Conservation (phyloP, 2,113 vertebrate species). For the Poeciliopsis prolifica region DNA sequence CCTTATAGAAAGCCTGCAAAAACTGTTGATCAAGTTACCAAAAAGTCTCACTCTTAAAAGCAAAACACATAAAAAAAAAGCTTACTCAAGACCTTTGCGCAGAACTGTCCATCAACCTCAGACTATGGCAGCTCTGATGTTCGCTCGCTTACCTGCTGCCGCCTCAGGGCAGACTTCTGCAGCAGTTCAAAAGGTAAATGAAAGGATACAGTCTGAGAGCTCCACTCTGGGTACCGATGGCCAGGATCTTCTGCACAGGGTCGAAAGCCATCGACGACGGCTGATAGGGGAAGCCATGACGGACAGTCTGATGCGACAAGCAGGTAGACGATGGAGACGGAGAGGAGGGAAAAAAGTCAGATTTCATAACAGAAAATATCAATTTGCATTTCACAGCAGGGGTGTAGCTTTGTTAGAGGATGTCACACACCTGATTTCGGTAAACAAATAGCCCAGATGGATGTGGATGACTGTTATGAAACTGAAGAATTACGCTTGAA, state of each 20-base stretch:
- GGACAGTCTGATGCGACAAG: constrained; percentile 87
- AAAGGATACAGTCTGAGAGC: constrained; percentile 99
- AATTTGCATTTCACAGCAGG: constrained; percentile 56
- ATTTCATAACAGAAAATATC: constrained; percentile 18
- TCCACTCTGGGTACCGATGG: constrained; percentile 93
- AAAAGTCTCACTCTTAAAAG: not conserved
- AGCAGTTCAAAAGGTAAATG: constrained; percentile 33
- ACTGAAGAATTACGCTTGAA: constrained; percentile 32
- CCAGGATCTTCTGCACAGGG: constrained; percentile 99
- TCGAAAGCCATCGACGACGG: constrained; percentile 98
- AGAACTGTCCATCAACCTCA: constrained; percentile 1
- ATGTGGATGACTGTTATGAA: constrained; percentile 43
- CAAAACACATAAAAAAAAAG: not conserved
- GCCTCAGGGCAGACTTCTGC: constrained; percentile 26
- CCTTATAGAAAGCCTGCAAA: not conserved
- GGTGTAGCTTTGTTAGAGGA: constrained; percentile 54
- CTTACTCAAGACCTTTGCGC: not conserved
- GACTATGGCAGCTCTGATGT: constrained; percentile 22
- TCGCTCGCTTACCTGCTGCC: constrained; percentile 64
- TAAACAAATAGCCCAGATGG: constrained; percentile 57
- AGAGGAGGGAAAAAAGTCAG: constrained; percentile 27
- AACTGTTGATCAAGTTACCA: not conserved
- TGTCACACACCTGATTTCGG: constrained; percentile 44
- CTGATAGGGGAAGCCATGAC: constrained; percentile 98
- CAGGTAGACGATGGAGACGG: constrained; percentile 28